phyloP scores from a whole-genome alignment of 2,888 invertebrate species.

The Caenorhabditis macrosperma region DNA sequence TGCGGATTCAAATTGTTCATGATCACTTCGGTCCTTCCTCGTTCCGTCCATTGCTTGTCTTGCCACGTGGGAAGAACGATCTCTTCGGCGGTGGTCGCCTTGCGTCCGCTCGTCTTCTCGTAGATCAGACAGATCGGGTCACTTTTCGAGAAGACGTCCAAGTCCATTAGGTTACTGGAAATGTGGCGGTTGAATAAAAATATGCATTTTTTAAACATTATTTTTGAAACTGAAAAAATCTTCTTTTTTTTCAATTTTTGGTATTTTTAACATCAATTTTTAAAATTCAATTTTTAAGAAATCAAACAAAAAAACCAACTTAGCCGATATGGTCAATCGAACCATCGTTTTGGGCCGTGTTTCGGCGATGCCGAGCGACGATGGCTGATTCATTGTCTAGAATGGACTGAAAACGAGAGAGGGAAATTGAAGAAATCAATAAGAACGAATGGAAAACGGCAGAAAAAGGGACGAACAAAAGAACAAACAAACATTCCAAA shows the following conservation, averaged over 20 bases:
- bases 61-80: slow-evolving; percentile 37
- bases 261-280: background rate
- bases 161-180: slow-evolving; percentile 74
- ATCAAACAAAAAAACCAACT: slow-evolving; percentile 34
- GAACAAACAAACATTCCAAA: background rate
- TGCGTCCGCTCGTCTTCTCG: slow-evolving; percentile 41
- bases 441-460: background rate
- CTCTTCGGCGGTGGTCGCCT: slow-evolving; percentile 12
- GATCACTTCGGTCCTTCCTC: slow-evolving; percentile 77
- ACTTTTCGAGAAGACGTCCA: slow-evolving; percentile 77
- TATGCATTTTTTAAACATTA: too few species aligned
- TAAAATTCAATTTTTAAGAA: slow-evolving; percentile 4
- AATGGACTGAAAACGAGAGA: background rate
- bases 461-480: background rate
- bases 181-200: too few species aligned
- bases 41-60: slow-evolving; percentile 65
- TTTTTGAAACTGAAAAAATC: background rate
- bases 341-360: slow-evolving; percentile 48
- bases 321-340: slow-evolving; percentile 46
- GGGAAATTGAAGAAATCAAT: background rate
- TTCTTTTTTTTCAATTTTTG: slow-evolving; percentile 3
- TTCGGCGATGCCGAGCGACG: slow-evolving; percentile 21
- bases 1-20: slow-evolving; percentile 76
- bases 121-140: slow-evolving; percentile 77
- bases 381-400: slow-evolving; percentile 31